Conservation (phyloP, 2,113 vertebrate species). For the Gavialis gangeticus region DNA sequence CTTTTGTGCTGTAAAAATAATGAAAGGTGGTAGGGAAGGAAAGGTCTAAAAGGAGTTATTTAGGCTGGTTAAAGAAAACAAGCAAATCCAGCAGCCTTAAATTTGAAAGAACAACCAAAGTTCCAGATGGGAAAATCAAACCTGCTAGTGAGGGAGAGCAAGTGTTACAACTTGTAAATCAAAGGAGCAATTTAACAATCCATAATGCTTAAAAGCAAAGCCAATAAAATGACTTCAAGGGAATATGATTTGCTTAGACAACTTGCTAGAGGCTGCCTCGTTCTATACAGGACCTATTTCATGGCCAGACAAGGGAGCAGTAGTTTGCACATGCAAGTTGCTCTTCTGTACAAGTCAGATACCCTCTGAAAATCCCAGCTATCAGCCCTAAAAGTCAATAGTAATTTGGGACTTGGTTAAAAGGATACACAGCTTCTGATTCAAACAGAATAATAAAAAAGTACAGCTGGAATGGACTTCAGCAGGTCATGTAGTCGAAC, state of each 20-base stretch:
- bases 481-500: neutral
- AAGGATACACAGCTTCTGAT: neutral
- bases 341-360: neutral
- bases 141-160: rapidly evolving
- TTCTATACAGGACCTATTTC: neutral
- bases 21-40: neutral
- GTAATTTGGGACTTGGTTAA: neutral
- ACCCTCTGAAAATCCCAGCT: neutral
- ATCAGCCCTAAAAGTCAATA: neutral
- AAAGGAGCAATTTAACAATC: neutral
- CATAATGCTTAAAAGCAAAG: neutral
- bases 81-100: neutral
- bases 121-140: neutral
- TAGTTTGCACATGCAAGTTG: neutral
- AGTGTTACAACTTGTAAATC: neutral
- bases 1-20: neutral
- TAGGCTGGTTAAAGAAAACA: neutral
- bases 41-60: neutral
- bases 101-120: neutral
- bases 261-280: too few species aligned
- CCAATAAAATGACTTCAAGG: neutral
- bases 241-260: neutral
- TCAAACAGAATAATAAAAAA: neutral
- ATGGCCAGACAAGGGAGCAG: neutral
- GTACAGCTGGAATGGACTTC: neutral